These are phyloP conservation scores for Columbina picui DNA, from an alignment of 2,113 vertebrate genomes.

Conservation along the genomic window DNA sequence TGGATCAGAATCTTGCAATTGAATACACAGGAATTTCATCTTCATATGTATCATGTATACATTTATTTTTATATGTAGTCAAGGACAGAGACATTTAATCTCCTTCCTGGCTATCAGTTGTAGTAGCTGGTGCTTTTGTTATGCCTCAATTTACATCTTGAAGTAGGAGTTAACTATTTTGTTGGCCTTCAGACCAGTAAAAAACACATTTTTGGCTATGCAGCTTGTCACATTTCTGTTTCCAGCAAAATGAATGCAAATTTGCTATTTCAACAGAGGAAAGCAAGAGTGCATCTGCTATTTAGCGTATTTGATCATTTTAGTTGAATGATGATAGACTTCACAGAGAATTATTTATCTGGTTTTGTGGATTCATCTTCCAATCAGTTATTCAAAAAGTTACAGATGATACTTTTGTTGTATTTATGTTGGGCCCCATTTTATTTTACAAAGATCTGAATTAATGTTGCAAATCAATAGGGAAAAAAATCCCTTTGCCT, in stretches of 20 bases:
- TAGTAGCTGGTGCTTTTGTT: neutral
- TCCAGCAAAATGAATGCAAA: conserved; percentile 37
- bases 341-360: conserved; percentile 28
- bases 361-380: conserved; percentile 23
- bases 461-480: conserved; percentile 21
- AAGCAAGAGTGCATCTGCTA: conserved; percentile 49
- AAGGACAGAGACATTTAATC: neutral
- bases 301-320: conserved; percentile 45
- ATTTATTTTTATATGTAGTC: neutral
- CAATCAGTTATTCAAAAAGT: conserved; percentile 32
- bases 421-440: neutral
- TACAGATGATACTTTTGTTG: neutral
- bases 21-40: neutral
- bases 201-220: neutral
- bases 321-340: conserved; percentile 52
- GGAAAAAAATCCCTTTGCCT: neutral
- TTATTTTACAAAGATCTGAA: conserved; percentile 22
- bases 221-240: conserved; percentile 18
- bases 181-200: neutral
- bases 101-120: neutral
- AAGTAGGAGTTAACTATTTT: neutral
- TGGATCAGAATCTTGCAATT: neutral
- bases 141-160: neutral
- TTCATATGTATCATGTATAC: neutral
- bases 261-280: conserved; percentile 39